Conservation (phyloP, 2,113 vertebrate genomes). For the Rhinopithecus roxellana region DNA sequence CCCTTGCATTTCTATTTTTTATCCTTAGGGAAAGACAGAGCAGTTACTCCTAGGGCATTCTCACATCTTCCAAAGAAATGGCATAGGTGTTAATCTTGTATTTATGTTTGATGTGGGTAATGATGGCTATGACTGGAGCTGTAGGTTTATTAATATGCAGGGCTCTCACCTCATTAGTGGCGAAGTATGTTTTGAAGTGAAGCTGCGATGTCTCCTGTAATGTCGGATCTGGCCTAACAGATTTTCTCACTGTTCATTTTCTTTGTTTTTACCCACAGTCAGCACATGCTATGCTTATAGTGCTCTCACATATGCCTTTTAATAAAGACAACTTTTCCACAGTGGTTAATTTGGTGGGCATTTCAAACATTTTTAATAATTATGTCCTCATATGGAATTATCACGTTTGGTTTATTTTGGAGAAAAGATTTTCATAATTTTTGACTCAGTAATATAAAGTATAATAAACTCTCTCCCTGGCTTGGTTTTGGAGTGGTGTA, state of each 20-base stretch:
- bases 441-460: slow-evolving; percentile 26
- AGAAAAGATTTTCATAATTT: slow-evolving; percentile 40
- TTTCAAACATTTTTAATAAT: slow-evolving; percentile 59
- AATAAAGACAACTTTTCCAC: slow-evolving; percentile 20
- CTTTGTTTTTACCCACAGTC: slow-evolving; percentile 72
- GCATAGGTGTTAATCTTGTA: slow-evolving; percentile 84
- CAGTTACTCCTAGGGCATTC: slow-evolving; percentile 83
- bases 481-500: neutral
- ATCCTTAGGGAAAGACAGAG: slow-evolving; percentile 84
- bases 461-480: neutral
- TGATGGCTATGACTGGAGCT: slow-evolving; percentile 76
- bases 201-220: slow-evolving; percentile 79
- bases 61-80: slow-evolving; percentile 83
- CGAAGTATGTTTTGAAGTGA: slow-evolving; percentile 84
- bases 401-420: neutral
- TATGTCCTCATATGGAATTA: neutral
- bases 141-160: slow-evolving; percentile 83
- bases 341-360: neutral
- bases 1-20: slow-evolving; percentile 81
- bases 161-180: slow-evolving; percentile 87
- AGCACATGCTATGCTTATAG: neutral
- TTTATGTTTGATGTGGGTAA: slow-evolving; percentile 86
- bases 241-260: slow-evolving; percentile 80
- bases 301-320: neutral
- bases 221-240: slow-evolving; percentile 76